These are phyloP conservation scores for Pocota personata DNA, from an alignment of 2,888 invertebrate genomes.

Conservation along the genomic window DNA sequence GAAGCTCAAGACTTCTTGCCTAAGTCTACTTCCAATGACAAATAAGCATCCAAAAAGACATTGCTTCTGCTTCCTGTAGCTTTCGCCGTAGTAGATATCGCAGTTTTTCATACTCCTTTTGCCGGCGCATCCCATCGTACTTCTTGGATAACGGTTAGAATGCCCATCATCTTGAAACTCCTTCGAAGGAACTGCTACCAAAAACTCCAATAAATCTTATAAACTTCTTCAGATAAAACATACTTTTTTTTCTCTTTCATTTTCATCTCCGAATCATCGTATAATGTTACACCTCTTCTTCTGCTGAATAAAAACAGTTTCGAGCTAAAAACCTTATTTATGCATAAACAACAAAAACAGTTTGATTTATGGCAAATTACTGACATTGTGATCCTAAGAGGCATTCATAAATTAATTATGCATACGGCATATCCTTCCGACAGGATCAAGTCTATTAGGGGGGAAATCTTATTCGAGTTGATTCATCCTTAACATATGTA, in stretches of 20 bases:
- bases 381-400: constrained; percentile 2
- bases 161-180: neutral
- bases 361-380: constrained; percentile 11
- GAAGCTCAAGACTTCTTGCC: no score
- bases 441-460: neutral
- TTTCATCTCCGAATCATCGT: no score
- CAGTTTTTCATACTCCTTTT: no score
- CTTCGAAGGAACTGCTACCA: neutral
- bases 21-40: no score
- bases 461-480: neutral
- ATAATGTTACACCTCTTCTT: neutral
- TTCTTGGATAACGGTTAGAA: neutral
- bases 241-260: neutral
- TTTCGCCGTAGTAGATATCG: no score
- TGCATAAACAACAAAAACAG: constrained; percentile 1
- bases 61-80: no score
- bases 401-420: constrained; percentile 22
- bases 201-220: neutral
- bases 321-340: neutral
- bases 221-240: neutral
- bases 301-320: neutral
- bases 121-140: no score
- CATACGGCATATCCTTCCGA: constrained; percentile 17
- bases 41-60: no score
- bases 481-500: constrained; percentile 12